Conservation (phyloP, 1,140 invertebrate species). For the Cephus cinctus region DNA sequence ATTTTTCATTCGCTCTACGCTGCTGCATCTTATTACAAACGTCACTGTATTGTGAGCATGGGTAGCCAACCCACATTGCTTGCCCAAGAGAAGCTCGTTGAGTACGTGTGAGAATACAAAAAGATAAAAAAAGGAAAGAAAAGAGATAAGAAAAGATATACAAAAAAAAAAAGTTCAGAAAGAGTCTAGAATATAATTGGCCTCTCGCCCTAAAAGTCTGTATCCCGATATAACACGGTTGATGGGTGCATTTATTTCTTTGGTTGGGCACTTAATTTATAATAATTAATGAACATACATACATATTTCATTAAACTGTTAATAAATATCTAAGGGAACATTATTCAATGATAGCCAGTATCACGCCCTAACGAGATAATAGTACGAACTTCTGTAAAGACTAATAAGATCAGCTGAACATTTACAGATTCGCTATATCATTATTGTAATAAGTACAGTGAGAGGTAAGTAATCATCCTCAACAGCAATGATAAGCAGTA, state of each 20-base stretch:
- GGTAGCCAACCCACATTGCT: neutral
- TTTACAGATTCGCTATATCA: too few relatives aligned
- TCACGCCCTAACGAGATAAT: too few relatives aligned
- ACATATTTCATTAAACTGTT: conserved; percentile 20
- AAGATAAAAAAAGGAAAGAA: neutral
- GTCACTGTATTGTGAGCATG: conserved; percentile 8
- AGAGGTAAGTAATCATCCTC: conserved; percentile 9
- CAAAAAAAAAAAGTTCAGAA: neutral
- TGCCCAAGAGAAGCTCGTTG: conserved; percentile 11
- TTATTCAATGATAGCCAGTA: too few relatives aligned
- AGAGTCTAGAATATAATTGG: neutral
- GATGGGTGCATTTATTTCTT: conserved; percentile 32
- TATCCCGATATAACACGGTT: neutral
- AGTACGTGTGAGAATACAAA: conserved; percentile 11
- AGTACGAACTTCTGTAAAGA: conserved; percentile 18
- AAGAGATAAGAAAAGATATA: neutral
- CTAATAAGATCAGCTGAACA: conserved; percentile 8
- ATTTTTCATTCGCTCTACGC: conserved; percentile 12
- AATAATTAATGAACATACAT: conserved; percentile 30
- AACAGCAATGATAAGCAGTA: conserved; percentile 13
- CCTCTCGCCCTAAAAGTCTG: neutral
- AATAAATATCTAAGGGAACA: conserved; percentile 28
- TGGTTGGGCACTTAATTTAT: conserved; percentile 41
- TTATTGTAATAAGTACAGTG: conserved; percentile 8
- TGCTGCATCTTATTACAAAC: conserved; percentile 17